These are phyloP conservation scores for Ceratoteleas bidentatus DNA, from an alignment of 1,140 invertebrate genomes.

Conservation along the genomic window DNA sequence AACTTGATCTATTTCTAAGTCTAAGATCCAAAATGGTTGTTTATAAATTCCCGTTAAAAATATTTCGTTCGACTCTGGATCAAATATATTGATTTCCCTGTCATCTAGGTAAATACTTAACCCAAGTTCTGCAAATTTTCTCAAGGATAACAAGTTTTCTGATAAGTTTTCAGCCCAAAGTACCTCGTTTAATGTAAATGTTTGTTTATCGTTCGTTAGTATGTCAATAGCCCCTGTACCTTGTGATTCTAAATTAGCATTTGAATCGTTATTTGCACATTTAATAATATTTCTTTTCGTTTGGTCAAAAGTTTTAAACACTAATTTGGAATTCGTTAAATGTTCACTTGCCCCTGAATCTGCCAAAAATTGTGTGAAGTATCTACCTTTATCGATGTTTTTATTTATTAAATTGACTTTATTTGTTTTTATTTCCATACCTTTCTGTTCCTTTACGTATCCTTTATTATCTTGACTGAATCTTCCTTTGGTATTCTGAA, in stretches of 20 bases:
- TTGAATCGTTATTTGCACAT: constrained; percentile 1
- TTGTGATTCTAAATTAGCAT: neutral
- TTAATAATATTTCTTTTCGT: constrained; percentile 2
- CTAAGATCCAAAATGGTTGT: constrained; percentile 4
- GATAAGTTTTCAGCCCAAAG: neutral
- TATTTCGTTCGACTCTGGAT: neutral
- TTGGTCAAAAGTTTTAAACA: neutral
- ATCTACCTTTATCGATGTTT: neutral
- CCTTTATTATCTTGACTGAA: neutral
- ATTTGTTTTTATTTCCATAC: neutral
- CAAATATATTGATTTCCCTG: neutral
- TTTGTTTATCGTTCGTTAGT: neutral
- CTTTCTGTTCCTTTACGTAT: neutral
- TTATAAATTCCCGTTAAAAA: constrained; percentile 3
- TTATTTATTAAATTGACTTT: neutral
- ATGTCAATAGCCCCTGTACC: neutral
- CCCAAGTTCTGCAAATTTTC: constrained; percentile 2
- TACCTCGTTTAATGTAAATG: neutral
- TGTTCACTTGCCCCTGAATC: constrained; percentile 1
- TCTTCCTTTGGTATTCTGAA: neutral
- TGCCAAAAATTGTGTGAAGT: neutral
- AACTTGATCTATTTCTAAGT: neutral
- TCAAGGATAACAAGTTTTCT: constrained; percentile 1
- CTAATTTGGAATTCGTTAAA: neutral
- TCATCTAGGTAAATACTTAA: neutral